Percentiles rank a stretch among this genome's conserved stretches.
These are phyloP conservation scores for Mesorhabditis spiculigera DNA, from an alignment of 2,888 invertebrate species.

Conservation along the genomic window DNA sequence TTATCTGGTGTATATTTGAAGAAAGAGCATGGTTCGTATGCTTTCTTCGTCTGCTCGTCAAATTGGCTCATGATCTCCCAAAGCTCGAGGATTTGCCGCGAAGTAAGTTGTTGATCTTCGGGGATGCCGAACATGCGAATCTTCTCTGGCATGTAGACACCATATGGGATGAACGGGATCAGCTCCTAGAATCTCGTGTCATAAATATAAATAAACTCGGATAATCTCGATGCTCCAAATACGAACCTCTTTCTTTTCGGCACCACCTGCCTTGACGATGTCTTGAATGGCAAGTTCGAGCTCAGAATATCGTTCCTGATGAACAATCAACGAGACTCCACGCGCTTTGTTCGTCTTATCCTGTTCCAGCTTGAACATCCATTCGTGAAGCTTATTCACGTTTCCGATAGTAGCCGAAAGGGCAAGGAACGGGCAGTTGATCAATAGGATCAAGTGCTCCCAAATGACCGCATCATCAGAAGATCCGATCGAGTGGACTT, in stretches of 20 bases:
- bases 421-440: constrained; percentile 55
- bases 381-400: constrained; percentile 44
- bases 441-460: constrained; percentile 56
- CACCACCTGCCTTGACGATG: constrained; percentile 18
- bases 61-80: constrained; percentile 49
- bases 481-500: constrained; percentile 55
- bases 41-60: constrained; percentile 44
- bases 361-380: constrained; percentile 27
- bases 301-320: constrained; percentile 55
- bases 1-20: constrained; percentile 38
- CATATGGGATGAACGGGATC: constrained; percentile 49
- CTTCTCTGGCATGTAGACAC: constrained; percentile 56
- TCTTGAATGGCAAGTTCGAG: constrained; percentile 52
- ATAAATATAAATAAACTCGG: background rate
- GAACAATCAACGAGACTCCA: constrained; percentile 33
- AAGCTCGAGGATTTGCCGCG: constrained; percentile 49
- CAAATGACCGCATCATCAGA: constrained; percentile 51
- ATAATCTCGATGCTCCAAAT: background rate
- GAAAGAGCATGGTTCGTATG: constrained; percentile 49
- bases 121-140: constrained; percentile 55
- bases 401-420: constrained; percentile 56
- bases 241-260: background rate
- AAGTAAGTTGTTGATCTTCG: constrained; percentile 55
- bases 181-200: constrained; percentile 18
- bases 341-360: constrained; percentile 13